phyloP scores from a whole-genome alignment of 2,797 vertebrate genomes.

The Muraenolepis orangiensis region DNA sequence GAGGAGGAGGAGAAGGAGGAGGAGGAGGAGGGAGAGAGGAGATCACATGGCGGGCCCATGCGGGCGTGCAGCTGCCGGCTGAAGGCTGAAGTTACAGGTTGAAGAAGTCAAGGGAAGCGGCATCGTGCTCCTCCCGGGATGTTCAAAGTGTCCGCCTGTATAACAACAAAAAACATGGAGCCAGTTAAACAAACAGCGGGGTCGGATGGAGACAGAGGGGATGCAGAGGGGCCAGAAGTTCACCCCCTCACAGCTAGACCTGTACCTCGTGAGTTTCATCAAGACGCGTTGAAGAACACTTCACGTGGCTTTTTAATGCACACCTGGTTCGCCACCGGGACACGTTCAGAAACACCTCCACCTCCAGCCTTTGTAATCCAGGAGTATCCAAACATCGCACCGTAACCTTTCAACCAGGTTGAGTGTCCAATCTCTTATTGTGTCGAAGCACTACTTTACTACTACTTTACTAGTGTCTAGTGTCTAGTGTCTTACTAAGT shows the following conservation, averaged over 20 bases:
- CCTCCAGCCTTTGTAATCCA: neutral
- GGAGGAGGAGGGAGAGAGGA: neutral
- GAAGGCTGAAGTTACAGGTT: slow-evolving; percentile 69
- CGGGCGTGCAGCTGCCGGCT: slow-evolving; percentile 75
- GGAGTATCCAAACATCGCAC: neutral
- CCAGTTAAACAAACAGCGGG: slow-evolving; percentile 7
- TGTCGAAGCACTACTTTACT: too few species aligned
- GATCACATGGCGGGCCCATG: slow-evolving; percentile 50
- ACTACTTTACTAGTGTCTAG: too few species aligned
- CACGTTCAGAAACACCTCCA: neutral
- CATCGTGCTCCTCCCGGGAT: neutral
- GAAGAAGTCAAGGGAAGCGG: slow-evolving; percentile 55
- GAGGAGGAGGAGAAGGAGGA: neutral
- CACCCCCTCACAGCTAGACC: neutral
- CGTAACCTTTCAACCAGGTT: neutral
- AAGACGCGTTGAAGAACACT: neutral
- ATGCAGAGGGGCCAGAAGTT: neutral
- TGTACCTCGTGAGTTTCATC: neutral
- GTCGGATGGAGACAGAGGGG: neutral
- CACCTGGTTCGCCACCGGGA: too few species aligned
- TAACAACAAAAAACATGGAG: slow-evolving; percentile 5
- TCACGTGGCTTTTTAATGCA: neutral
- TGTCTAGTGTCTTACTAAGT: too few species aligned
- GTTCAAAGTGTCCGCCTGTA: slow-evolving; percentile 34
- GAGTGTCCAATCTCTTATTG: neutral